A percentile compares a stretch with the other conserved stretches of the same genome.
Evolutionary conservation across 2,797 vertebrate genomes (phyloP).

Genomic region (Schizopygopsis pylzovi): DNA sequence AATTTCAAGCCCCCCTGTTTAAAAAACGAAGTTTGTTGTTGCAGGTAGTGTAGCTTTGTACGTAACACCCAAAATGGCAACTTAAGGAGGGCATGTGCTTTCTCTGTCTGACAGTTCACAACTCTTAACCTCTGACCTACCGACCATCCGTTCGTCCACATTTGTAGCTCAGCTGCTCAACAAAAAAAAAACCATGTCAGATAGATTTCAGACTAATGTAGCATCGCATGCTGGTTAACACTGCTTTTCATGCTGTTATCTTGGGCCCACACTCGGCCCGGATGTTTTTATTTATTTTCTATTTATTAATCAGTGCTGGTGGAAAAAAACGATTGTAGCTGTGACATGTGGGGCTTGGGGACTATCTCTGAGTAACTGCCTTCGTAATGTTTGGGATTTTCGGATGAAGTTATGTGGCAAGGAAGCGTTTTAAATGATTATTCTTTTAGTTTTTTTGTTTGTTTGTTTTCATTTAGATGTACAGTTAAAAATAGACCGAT

Average conservation of each 20-base stretch:
- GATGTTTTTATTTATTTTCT: slow-evolving; percentile 31
- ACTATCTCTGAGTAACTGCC: slow-evolving; percentile 42
- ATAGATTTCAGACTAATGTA: slow-evolving; percentile 55
- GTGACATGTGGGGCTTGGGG: slow-evolving; percentile 23
- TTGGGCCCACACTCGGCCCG: not conserved
- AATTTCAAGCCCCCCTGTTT: slow-evolving; percentile 16
- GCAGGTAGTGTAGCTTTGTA: slow-evolving; percentile 27
- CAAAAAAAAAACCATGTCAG: not conserved
- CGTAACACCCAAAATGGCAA: slow-evolving; percentile 36
- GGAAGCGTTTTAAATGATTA: slow-evolving; percentile 6
- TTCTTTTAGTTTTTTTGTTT: not conserved
- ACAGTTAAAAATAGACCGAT: slow-evolving; percentile 60
- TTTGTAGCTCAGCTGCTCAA: slow-evolving; percentile 36
- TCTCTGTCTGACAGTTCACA: slow-evolving; percentile 52
- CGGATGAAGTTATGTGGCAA: not conserved
- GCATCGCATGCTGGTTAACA: slow-evolving; percentile 51
- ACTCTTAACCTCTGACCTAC: slow-evolving; percentile 49
- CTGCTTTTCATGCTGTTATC: slow-evolving; percentile 44
- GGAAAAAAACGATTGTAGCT: slow-evolving; percentile 30
- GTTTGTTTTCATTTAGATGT: slow-evolving; percentile 44
- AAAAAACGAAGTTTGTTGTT: slow-evolving; percentile 5
- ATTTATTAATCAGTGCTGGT: slow-evolving; percentile 38
- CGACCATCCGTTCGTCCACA: slow-evolving; percentile 12
- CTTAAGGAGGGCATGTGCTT: slow-evolving; percentile 36
- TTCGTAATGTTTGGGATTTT: slow-evolving; percentile 40